A percentile compares a stretch with the other conserved stretches of the same genome.
Conservation (phyloP, 2,888 invertebrate genomes). For the Iphiclides podalirius region DNA sequence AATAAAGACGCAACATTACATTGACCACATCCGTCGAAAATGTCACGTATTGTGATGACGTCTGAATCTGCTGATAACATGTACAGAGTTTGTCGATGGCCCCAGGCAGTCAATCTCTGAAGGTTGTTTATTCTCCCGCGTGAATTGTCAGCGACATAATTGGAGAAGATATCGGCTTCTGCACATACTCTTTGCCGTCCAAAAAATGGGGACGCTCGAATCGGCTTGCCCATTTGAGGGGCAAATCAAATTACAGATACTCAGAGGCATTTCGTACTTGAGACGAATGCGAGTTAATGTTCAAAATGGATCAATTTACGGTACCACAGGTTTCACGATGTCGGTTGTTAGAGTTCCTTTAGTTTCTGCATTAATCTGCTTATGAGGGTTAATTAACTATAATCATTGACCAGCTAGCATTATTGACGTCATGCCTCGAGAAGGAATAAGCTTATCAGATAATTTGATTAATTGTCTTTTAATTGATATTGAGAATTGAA, state of each 20-base stretch:
- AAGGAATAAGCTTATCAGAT: no score
- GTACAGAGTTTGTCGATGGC: not conserved
- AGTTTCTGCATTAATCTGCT: no score
- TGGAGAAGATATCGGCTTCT: constrained; percentile 2
- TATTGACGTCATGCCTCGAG: no score
- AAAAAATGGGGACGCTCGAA: constrained; percentile 16
- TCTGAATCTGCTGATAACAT: no score
- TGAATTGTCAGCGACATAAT: constrained; percentile 10
- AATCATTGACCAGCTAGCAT: no score
- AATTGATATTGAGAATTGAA: no score
- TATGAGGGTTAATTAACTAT: no score
- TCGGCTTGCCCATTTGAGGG: constrained; percentile 5
- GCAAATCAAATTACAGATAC: not conserved
- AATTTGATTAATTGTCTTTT: no score
- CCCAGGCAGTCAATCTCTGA: not conserved
- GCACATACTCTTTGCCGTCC: constrained; percentile 9
- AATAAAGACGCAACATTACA: no score
- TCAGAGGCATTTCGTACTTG: not conserved
- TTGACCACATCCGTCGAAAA: no score
- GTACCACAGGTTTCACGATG: not conserved
- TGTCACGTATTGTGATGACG: no score
- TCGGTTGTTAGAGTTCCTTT: no score
- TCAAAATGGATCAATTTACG: not conserved
- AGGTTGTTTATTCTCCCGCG: not conserved
- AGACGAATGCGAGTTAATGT: not conserved